These are phyloP conservation scores for Phalangium opilio DNA, from an alignment of 2,888 invertebrate genomes.

Conservation along the genomic window DNA sequence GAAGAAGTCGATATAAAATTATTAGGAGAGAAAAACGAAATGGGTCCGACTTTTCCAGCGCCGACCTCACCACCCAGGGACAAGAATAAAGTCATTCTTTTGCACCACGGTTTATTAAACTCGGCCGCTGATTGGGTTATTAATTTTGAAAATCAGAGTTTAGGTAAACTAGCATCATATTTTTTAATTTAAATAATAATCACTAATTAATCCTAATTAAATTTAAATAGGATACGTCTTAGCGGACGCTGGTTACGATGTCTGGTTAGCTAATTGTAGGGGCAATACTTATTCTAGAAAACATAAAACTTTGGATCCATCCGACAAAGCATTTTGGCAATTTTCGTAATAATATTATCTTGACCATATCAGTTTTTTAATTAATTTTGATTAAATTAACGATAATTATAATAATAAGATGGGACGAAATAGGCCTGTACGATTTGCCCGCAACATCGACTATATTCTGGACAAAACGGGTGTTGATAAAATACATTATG, in stretches of 20 bases:
- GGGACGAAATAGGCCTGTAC: conserved; percentile 37
- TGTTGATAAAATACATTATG: conserved; percentile 26
- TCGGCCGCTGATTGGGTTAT: conserved; percentile 30
- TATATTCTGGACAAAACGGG: conserved; percentile 29
- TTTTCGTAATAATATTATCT: conserved; percentile 24
- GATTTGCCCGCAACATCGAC: conserved; percentile 37
- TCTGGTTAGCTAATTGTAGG: conserved; percentile 37
- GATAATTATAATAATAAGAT: conserved; percentile 24
- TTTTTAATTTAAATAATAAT: too few species aligned
- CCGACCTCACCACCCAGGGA: too few species aligned
- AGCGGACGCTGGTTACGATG: conserved; percentile 31
- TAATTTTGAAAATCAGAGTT: conserved; percentile 30
- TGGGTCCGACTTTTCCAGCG: too few species aligned
- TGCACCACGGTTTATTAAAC: conserved; percentile 33
- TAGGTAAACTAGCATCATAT: conserved; percentile 26
- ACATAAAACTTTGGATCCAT: conserved; percentile 27
- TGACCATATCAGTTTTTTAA: too few species aligned
- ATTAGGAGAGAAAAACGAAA: too few species aligned
- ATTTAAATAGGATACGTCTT: not conserved
- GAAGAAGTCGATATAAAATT: too few species aligned
- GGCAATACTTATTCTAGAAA: conserved; percentile 34
- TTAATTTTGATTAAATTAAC: too few species aligned
- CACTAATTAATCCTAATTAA: too few species aligned
- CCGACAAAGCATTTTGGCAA: conserved; percentile 31
- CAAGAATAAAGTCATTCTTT: conserved; percentile 24